Evolutionary conservation across 2,888 invertebrate genomes (phyloP).

Genomic region (Tholera decimalis): DNA sequence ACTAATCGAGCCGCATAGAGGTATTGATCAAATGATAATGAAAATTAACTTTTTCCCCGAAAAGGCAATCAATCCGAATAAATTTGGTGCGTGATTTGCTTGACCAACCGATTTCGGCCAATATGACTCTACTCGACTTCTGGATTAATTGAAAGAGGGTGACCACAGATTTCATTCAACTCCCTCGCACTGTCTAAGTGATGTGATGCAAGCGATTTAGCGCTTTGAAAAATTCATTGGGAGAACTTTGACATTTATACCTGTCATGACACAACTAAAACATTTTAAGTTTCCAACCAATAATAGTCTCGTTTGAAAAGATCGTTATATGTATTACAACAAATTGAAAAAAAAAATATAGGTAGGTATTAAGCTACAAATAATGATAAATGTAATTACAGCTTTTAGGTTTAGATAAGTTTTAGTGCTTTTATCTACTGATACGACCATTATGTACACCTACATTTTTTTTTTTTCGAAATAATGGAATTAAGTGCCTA

Average conservation of each 20-base stretch:
- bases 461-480: neutral
- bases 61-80: slow-evolving; percentile 70
- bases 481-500: neutral
- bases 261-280: neutral
- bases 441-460: neutral
- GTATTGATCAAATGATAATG: slow-evolving; percentile 21
- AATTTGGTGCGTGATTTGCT: slow-evolving; percentile 73
- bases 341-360: neutral
- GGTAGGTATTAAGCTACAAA: neutral
- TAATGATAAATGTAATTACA: neutral
- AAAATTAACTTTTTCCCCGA: slow-evolving; percentile 51
- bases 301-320: neutral
- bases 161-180: slow-evolving; percentile 74
- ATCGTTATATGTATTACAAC: neutral
- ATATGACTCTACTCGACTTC: slow-evolving; percentile 73
- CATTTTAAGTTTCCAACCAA: neutral
- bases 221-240: too few relatives aligned
- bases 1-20: slow-evolving; percentile 7
- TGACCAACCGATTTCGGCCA: slow-evolving; percentile 74
- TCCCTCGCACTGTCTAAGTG: slow-evolving; percentile 37
- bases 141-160: slow-evolving; percentile 81
- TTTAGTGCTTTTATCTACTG: neutral
- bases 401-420: too few relatives aligned
- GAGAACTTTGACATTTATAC: neutral
- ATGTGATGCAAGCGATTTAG: slow-evolving; percentile 41